A percentile compares a stretch with the other conserved stretches of the same genome.
phyloP scores from a whole-genome alignment of 2,797 vertebrate species.

The Babyrousa celebensis region DNA sequence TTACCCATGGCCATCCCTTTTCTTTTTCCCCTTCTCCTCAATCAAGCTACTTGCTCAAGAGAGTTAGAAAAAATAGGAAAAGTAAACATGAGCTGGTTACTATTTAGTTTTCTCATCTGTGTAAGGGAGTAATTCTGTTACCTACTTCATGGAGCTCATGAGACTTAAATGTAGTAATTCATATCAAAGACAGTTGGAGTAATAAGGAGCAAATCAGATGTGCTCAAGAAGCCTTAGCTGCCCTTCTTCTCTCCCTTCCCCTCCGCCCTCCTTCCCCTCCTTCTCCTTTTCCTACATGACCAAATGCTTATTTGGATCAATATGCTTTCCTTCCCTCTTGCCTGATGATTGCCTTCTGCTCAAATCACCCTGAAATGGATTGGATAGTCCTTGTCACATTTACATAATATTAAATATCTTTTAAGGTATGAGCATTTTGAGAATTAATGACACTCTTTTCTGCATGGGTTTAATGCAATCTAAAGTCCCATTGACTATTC shows the following conservation, averaged over 20 bases:
- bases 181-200: not conserved
- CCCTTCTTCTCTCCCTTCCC: not conserved
- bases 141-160: not conserved
- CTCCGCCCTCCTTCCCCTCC: not conserved
- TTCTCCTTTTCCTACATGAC: not conserved
- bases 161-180: not conserved
- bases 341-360: not conserved
- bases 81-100: not conserved
- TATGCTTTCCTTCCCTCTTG: not conserved
- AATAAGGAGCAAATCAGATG: not conserved
- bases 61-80: not conserved
- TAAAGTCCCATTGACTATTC: conserved; percentile 53
- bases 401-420: conserved; percentile 65
- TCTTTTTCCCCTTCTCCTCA: not conserved
- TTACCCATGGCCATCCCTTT: not conserved
- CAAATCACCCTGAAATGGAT: conserved; percentile 45
- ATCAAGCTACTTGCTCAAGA: conserved; percentile 34
- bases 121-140: not conserved
- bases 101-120: not conserved
- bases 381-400: conserved; percentile 41
- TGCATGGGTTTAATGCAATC: conserved; percentile 54
- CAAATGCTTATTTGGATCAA: conserved; percentile 12
- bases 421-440: conserved; percentile 56
- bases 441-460: conserved; percentile 68
- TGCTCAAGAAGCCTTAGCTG: not conserved